These are phyloP conservation scores for Cinclus mexicanus DNA, from an alignment of 2,113 vertebrate species.

Conservation along the genomic window DNA sequence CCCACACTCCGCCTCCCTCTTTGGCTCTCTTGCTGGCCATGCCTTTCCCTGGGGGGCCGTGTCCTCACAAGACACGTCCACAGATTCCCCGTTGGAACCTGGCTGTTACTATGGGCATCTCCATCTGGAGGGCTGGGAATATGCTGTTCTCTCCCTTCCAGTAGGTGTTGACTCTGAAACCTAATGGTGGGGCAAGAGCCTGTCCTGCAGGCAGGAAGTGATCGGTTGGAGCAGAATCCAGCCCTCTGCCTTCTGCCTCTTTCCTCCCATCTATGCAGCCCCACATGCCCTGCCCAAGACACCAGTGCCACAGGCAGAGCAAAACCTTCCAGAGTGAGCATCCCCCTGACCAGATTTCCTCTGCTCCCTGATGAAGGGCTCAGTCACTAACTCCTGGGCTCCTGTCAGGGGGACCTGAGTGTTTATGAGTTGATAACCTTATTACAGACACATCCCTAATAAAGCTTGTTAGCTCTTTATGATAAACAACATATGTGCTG, in stretches of 20 bases:
- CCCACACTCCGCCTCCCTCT: neutral
- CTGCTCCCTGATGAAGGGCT: neutral
- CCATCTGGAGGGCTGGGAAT: neutral
- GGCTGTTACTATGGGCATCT: neutral
- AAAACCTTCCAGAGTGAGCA: neutral
- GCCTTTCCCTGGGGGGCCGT: neutral
- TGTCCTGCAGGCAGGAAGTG: neutral
- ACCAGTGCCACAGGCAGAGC: neutral
- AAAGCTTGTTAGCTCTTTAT: constrained; percentile 41
- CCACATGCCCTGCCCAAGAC: too few relatives aligned
- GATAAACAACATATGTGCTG: constrained; percentile 55
- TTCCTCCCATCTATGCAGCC: neutral
- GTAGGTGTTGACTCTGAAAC: neutral
- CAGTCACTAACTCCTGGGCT: neutral
- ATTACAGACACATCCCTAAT: neutral
- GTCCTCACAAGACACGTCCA: neutral
- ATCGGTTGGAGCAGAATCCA: neutral
- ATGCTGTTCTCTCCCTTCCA: neutral
- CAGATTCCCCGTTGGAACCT: neutral
- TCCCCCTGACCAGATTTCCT: accelerated
- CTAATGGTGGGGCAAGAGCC: neutral
- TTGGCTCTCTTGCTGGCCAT: neutral
- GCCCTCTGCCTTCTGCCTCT: neutral
- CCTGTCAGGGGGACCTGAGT: neutral
- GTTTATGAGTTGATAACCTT: constrained; percentile 18